Base-by-base conservation (phyloP, 2,888 invertebrate species). In the Callimorpha dominula region DNA sequence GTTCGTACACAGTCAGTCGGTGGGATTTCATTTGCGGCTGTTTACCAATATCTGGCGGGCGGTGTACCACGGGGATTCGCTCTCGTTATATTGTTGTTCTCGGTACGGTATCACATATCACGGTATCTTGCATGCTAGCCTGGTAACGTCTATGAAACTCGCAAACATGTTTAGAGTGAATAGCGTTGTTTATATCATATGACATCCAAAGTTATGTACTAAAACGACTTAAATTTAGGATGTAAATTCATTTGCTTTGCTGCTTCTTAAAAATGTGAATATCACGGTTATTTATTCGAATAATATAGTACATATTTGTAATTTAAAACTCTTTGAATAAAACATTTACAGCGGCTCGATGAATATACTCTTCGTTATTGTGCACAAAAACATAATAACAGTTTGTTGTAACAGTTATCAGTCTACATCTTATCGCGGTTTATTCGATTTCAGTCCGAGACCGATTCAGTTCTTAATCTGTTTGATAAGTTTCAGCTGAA, bases 401-500 rank as follows among this genome's bases (percentile, higher is more conserved):
- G 17, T 49, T 50, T 71, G 12, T 42, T 50, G 20, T 72, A 68
- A 46, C 46, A 49, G 54, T 17, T 64, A 68, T 68, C 72, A 68
- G 40, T 49, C 52, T 17, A 57, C 40, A 72, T 65, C 68, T 67
- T 73, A 65, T 76, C 69, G 54, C 65, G 72, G 31, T 72, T 76
- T 67, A 71, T 75, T 71, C 65, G 67, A 75, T 80, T 72, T 73
- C 64, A 77, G 72, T 73, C 74, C 76, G 78, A 78, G 78, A 81
- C 80, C 72, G 78, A 81, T 81, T 77, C 84, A 77, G 87, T 88
- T 88, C 88, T 89, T 90, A 89, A 89, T 89, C 89, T 85, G 78
- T 75, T 78, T 85, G 85, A 88, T 89, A 88, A 89, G 84, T 89
- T 88, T 84, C 78, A 74, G 74, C n/a, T 64, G 65, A 71, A 75